Percentiles rank a stretch among this genome's conserved stretches.
Evolutionary conservation across 2,888 invertebrate genomes (phyloP).

Genomic region (Oxytorus armatus): DNA sequence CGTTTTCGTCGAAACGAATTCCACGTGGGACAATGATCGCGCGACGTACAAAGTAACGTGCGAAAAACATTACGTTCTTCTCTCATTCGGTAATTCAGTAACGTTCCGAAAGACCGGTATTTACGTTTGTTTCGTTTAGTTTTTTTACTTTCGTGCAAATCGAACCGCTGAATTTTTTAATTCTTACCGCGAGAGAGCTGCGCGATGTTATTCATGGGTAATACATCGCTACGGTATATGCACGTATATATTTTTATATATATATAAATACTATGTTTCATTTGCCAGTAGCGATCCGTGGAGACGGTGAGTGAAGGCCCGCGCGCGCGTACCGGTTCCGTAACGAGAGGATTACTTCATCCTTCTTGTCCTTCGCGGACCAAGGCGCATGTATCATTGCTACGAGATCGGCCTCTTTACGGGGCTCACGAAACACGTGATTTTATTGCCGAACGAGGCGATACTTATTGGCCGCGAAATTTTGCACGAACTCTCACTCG

Average conservation of each 20-base stretch:
- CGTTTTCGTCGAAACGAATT: constrained; percentile 52
- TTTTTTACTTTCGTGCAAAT: constrained; percentile 32
- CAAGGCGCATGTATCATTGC: constrained; percentile 30
- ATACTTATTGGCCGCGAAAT: constrained; percentile 22
- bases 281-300: constrained; percentile 36
- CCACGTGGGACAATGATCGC: constrained; percentile 21
- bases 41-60: constrained; percentile 39
- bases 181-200: constrained; percentile 23
- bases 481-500: not conserved
- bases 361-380: constrained; percentile 73
- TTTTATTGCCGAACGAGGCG: constrained; percentile 5
- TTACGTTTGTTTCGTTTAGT: constrained; percentile 25
- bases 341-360: constrained; percentile 79
- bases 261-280: not conserved
- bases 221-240: not conserved
- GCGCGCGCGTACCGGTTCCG: constrained; percentile 74
- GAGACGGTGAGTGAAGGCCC: constrained; percentile 70
- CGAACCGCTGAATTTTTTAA: constrained; percentile 31
- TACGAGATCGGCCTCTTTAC: constrained; percentile 31
- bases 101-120: constrained; percentile 44
- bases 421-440: not conserved
- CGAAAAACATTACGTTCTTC: constrained; percentile 24
- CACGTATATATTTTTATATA: not conserved
- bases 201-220: constrained; percentile 12
- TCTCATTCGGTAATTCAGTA: constrained; percentile 63